Conservation (phyloP, 2,113 vertebrate genomes). For the Neodontobutis hainanensis region DNA sequence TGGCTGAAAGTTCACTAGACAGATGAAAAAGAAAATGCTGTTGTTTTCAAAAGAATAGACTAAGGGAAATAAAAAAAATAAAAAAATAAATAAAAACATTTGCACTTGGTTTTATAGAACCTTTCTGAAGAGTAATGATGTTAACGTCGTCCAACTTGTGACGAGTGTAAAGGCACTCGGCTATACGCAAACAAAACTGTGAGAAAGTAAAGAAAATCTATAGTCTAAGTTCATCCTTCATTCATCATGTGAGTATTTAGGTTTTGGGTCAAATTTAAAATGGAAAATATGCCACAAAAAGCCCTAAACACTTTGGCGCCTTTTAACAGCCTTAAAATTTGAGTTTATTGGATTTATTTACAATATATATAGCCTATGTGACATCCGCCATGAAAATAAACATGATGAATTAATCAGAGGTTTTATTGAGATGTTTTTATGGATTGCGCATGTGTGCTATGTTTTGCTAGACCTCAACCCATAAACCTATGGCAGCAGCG, state of each 20-base stretch:
- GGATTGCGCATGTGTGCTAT: background rate
- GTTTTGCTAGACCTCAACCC: conserved; percentile 38
- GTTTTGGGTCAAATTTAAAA: conserved; percentile 50
- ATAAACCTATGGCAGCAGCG: conserved; percentile 42
- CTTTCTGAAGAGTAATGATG: conserved; percentile 43
- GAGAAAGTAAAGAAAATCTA: conserved; percentile 17
- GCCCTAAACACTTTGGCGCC: conserved; percentile 19
- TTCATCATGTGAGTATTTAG: conserved; percentile 47
- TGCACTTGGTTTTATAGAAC: conserved; percentile 33
- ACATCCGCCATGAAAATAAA: conserved; percentile 47
- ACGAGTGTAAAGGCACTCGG: conserved; percentile 23
- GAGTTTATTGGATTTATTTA: conserved; percentile 34
- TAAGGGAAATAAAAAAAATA: conserved; percentile 18
- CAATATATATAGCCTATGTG: conserved; percentile 10
- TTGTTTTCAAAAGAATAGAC: conserved; percentile 33
- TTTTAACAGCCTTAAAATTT: conserved; percentile 42
- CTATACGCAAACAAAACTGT: conserved; percentile 12
- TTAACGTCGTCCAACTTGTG: conserved; percentile 37
- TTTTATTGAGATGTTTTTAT: conserved; percentile 48
- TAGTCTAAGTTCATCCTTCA: conserved; percentile 47
- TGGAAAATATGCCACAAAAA: conserved; percentile 24
- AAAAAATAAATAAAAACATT: no score
- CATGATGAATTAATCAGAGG: conserved; percentile 52
- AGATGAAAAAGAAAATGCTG: conserved; percentile 44
- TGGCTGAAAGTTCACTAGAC: conserved; percentile 55